Conservation (phyloP, 2,113 vertebrate species). For the Pollachius pollachius region DNA sequence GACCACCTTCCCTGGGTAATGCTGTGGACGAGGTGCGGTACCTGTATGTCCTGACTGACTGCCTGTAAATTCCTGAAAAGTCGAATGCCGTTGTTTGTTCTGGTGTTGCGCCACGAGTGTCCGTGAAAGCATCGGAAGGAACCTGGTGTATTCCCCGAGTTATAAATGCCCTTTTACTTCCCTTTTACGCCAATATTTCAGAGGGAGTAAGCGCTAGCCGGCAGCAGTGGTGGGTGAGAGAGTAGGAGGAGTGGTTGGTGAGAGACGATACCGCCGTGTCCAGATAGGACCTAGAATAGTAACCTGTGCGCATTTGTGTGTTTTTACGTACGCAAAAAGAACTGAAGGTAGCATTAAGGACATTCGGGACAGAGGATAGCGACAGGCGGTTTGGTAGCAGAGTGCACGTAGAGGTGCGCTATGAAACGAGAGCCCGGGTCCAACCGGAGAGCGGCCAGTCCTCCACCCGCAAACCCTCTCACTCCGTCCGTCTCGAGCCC, state of each 20-base stretch:
- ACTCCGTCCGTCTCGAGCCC: too few species aligned
- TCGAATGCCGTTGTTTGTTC: too few species aligned
- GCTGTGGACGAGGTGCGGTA: neutral
- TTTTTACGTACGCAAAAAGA: constrained; percentile 40
- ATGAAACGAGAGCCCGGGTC: too few species aligned
- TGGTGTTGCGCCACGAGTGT: too few species aligned
- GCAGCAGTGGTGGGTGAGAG: constrained; percentile 51
- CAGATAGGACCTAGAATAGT: constrained; percentile 39
- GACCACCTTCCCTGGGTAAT: neutral
- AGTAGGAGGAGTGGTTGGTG: constrained; percentile 39
- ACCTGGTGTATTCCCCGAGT: neutral
- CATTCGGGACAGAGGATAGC: too few species aligned
- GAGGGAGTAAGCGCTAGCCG: constrained; percentile 43
- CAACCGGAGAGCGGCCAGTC: too few species aligned
- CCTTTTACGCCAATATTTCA: constrained; percentile 23
- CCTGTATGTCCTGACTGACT: too few species aligned
- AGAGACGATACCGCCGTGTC: constrained; percentile 38
- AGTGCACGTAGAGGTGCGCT: too few species aligned
- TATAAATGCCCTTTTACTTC: neutral
- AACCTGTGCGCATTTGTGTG: constrained; percentile 31
- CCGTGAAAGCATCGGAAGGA: too few species aligned
- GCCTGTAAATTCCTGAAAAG: too few species aligned
- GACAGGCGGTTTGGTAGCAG: too few species aligned
- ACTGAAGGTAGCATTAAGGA: constrained; percentile 29
- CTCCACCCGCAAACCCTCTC: too few species aligned